Evolutionary conservation across 1,140 invertebrate species (phyloP), one percentile per base, ranked within the genome.

Genomic region (Alviniconcha marisindica): DNA sequence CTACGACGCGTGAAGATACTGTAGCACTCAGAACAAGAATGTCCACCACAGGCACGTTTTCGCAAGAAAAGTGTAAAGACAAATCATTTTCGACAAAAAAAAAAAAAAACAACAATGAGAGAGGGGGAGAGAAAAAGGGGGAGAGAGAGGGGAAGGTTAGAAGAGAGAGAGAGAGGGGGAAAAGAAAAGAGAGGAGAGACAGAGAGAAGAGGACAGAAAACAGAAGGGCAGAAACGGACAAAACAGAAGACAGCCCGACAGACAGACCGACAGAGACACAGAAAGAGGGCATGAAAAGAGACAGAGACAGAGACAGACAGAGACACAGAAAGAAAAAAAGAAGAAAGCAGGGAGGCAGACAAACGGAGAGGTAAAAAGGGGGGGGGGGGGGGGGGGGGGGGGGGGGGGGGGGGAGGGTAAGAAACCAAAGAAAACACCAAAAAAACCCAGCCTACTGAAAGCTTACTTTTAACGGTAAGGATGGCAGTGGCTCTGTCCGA

Each of bases 391-490:
- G 48, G 48, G 48, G 48, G 48, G 48, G 48, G 48, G 48, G 48
- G 48, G 48, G 48, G 48, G 48, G 48, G 48, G 48, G 48, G 21
- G 48, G 21, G 48, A 51, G 7, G 10, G 10, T 51, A 51, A 12
- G 7, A 51, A 21, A 21, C 48, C n/a, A n/a, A n/a, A n/a, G n/a
- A 51, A 51, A 51, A 12, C 48, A 51, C 7, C 21, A 51, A 51
- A 21, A 51, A 12, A 21, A 51, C 10, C 48, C 7, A 21, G 48
- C 21, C 48, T 21, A 51, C 7, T 51, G 48, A 51, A 51, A 21
- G 83, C 77, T 83, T 85, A 96, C 96, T 96, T 94, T 99, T 97
- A 14, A 99, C 98, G 82, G 95, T 97, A 2, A 99, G 94, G 66
- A 96, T 97, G 10, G 98, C 98, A 86, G 95, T 94, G 0, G 97